Base-by-base conservation (phyloP, 92 coral and sea anemone species). In the Pocillopora meandrina region DNA sequence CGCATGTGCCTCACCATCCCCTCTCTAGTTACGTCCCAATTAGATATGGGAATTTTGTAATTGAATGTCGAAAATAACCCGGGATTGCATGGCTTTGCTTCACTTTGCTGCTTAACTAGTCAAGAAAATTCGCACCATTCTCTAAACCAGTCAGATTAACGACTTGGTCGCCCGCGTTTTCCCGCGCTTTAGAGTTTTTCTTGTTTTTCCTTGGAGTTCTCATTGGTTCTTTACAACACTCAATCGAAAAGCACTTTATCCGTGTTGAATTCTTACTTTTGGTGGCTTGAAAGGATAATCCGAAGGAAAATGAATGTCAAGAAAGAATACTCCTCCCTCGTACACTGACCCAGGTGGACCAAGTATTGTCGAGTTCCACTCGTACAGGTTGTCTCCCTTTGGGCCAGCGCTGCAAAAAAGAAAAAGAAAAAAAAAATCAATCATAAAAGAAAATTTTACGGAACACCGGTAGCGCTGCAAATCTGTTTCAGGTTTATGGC, bases 271-370 rank as follows among this genome's bases (percentile, higher is more conserved):
- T 12, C 20, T 75, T 92, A 96, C 98, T 90, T 96, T 96, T 66
- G 98, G 98, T 11, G 98, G 98, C 84, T 96, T 96, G 83, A 94
- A 96, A 9, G 98, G 98, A 87, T 96, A 96, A 86, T 96, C 98
- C 49, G 89, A 47, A 16, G 98, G 98, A 68, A 96, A 96, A 79
- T 95, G 95, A n/a, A 96, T 96, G 75, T 96, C 98, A 6, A 95
- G 94, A 76, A 93, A 95, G 87, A 95, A 95, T 16, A 95, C 97
- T 36, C 98, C 98, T 66, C 95, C 91, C 60, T 93, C 97, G 89
- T 95, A 95, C 9, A 93, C 98, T 33, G 98, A 95, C 36, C 93
- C 95, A 9, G 95, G 97, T 5, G 98, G 98, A 14, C 98, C 98
- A 21, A 93, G 95, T 65, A 95, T 95, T 21, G 98, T 95, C 14